These are phyloP conservation scores for Stegophylla sp. DNA, from an alignment of 2,888 invertebrate species.

Conservation along the genomic window DNA sequence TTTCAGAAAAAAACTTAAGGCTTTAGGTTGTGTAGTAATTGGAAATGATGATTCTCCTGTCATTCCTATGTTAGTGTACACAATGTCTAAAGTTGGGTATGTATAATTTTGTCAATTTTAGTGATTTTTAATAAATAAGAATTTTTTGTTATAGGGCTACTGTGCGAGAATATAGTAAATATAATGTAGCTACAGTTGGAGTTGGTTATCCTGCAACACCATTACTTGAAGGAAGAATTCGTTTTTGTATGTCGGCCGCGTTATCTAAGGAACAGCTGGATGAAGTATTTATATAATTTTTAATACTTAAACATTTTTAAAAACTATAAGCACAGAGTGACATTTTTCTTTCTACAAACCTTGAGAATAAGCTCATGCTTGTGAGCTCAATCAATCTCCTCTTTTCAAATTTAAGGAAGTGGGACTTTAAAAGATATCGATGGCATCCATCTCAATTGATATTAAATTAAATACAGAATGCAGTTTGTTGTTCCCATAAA, in stretches of 20 bases:
- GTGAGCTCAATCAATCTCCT: no score
- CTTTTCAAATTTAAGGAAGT: no score
- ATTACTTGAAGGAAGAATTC: slow-evolving; percentile 86
- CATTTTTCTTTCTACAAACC: no score
- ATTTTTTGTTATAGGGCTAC: slow-evolving; percentile 71
- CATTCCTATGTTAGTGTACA: slow-evolving; percentile 92
- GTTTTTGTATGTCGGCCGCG: slow-evolving; percentile 94
- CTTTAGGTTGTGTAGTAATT: slow-evolving; percentile 89
- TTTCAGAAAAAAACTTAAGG: slow-evolving; percentile 79
- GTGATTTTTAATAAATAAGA: not conserved
- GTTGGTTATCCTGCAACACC: slow-evolving; percentile 98
- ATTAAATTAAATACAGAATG: no score
- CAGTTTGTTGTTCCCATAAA: no score
- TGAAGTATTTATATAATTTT: slow-evolving; percentile 67
- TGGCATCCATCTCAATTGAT: no score
- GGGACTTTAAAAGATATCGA: no score
- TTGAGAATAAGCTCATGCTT: no score
- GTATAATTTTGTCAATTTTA: slow-evolving; percentile 62
- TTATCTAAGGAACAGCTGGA: slow-evolving; percentile 95
- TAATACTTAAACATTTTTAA: no score
- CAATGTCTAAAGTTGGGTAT: slow-evolving; percentile 92
- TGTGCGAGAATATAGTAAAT: slow-evolving; percentile 80
- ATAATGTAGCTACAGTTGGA: slow-evolving; percentile 89
- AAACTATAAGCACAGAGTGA: no score
- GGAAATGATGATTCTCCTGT: slow-evolving; percentile 96